Base-by-base conservation (phyloP, 92 coral and sea anemone genomes). In the Porites lobata region DNA sequence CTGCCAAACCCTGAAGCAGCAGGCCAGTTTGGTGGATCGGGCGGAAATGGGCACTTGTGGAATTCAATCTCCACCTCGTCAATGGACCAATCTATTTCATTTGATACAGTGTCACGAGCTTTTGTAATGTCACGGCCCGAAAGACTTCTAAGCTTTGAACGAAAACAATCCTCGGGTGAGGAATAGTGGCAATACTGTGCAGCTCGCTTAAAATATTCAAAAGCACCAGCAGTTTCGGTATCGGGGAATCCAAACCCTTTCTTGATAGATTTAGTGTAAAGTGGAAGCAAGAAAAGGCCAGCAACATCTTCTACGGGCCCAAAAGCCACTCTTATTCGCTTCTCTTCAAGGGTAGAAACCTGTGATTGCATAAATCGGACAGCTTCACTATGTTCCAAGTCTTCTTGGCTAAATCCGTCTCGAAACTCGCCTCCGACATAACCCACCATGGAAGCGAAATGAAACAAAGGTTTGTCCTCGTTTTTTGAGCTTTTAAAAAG, bases 291-390 rank as follows among this genome's bases (percentile, higher is more conserved):
- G 18, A 93, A 69, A 38, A 93, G 86, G 17, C 72, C 87, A 15
- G 96, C 93, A 4, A 84, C 91, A 51, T 93, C 93, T 70, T 90
- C 91, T 15, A 89, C 93, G 1, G 96, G 79, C 2, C 65, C 92
- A 29, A 81, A 84, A 22, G 84, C 91, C 29, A 93, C 65, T 47
- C 91, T 86, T 53, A 87, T 87, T 66, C 85, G 43, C 17, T 56
- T 71, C 53, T 78, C 79, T 17, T 87, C 93, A 50, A 84, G 74
- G 63, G 77, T 56, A 53, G 85, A 22, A 9, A 78, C 24, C 32
- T 86, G 76, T 6, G 90, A 67, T 57, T 86, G 57, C 65, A 86
- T 32, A 50, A 86, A 86, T 20, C 90, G 90, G 38, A 86, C 90
- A 43, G 90, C 82, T 67, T 86, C 90, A 21, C 78, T 70, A 47